Base-by-base conservation (phyloP, 2,113 vertebrate species). In the Ondatra zibethicus region DNA sequence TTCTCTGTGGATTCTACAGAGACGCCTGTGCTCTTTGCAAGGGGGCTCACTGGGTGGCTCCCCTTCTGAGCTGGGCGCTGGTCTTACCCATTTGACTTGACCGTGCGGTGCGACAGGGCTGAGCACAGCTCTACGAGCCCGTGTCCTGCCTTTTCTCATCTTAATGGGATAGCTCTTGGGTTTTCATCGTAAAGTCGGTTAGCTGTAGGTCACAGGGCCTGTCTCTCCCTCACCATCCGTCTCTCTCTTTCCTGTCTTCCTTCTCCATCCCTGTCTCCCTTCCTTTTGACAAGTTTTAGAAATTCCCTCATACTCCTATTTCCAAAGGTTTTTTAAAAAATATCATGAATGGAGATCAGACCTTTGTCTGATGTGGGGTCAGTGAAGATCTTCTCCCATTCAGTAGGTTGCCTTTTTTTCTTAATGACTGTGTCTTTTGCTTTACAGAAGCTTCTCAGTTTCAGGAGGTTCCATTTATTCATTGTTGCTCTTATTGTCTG, bases 211-310 rank as follows among this genome's bases (percentile, higher is more conserved):
- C 47, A n/a, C 63, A 68, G 61, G 45, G 10, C 45, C 42, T 87
- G 55, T 12, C 14, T 0, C 23, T 7, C 23, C 52, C 12, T 6
- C 11, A 10, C 55, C 52, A 0, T 6, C 33, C 6, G 1, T 72
- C 70, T 45, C 12, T 78, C 39, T 42, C n/a, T 61, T 65, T 68
- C 63, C 42, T 14, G 7, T 16, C 58, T 84, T 61, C 23, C n/a
- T 36, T 63, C 23, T 63, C 23, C 7, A 42, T 42, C 12, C 85
- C 80, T 13, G 9, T 45, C 73, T 75, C 39, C 23, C 36, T 61
- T 61, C 13, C 12, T 16, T 47, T 96, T 92, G 36, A 68, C n/a
- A 88, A 65, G 72, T 72, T 95, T n/a, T 58, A 66, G 10, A 90
- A 85, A 50, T 50, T 96, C 10, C 33, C 0, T 42, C 58, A 31